Evolutionary conservation across 2,113 vertebrate species (phyloP), one percentile per base, ranked within the genome.

Genomic region (Trichomycterus rosablanca): DNA sequence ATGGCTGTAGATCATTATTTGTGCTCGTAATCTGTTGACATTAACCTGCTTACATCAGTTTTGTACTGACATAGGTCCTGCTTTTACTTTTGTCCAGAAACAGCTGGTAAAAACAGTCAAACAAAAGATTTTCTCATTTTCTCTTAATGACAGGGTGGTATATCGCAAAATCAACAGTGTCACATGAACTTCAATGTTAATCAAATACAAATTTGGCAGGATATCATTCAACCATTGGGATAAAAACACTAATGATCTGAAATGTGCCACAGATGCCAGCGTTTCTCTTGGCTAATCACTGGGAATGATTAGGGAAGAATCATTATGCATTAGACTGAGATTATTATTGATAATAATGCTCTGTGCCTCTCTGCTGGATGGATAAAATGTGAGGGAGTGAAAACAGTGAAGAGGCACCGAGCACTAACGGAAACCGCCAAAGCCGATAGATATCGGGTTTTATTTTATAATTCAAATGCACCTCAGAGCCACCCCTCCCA

Each of bases 21-120:
- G 62, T 68, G 67, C 76, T 83, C 73, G 80, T 74, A 82, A 80
- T 76, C 76, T 72, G 42, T 53, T 65, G 76, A 75, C 63, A 67
- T 23, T 37, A 64, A 56, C 76, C 76, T 69, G 72, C 66, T 59
- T 30, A 49, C 63, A 78, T 75, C 79, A 66, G 73, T 77, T 53
- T 70, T n/a, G 74, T 70, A 76, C 59, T 79, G 66, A 83, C 71
- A 75, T 63, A 83, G 81, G 84, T 84, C 84, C 81, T 75, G 81
- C 79, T 82, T 85, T 67, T 50, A 70, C n/a, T n/a, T n/a, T 42
- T 67, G 24, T 24, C 44, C 23, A 37, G 24, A 53, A 15, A 32
- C 23, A 22, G 53, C 15, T 54, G 57, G 44, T 20, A 48, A 55
- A 59, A 49, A 42, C n/a, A n/a, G n/a, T n/a, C n/a, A n/a, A n/a